Conservation (phyloP, 1,140 invertebrate species). For the Diabrotica undecimpunctata region DNA sequence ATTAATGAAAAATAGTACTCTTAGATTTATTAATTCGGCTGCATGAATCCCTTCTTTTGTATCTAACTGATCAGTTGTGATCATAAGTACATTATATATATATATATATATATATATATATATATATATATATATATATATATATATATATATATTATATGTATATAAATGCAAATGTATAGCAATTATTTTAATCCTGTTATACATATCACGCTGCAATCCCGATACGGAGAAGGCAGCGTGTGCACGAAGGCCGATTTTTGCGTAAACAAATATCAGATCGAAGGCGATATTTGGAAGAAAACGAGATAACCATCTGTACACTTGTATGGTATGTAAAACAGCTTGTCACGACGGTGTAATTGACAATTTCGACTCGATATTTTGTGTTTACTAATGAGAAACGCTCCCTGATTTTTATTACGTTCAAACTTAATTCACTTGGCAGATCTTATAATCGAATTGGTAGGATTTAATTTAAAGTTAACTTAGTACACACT, state of each 20-base stretch:
- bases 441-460: background rate
- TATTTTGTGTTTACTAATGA: background rate
- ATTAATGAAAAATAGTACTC: too few relatives aligned
- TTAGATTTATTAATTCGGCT: too few relatives aligned
- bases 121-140: too few relatives aligned
- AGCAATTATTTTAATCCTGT: background rate
- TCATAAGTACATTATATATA: too few relatives aligned
- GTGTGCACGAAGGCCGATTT: slow-evolving; percentile 33
- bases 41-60: too few relatives aligned
- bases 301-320: slow-evolving; percentile 28
- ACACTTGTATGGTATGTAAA: slow-evolving; percentile 26
- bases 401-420: background rate
- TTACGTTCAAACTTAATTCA: background rate
- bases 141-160: too few relatives aligned
- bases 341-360: slow-evolving; percentile 29
- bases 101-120: too few relatives aligned
- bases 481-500: too few relatives aligned
- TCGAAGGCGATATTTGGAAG: slow-evolving; percentile 28
- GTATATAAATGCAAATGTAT: too few relatives aligned
- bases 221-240: slow-evolving; percentile 28
- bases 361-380: slow-evolving; percentile 27
- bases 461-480: background rate
- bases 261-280: slow-evolving; percentile 25
- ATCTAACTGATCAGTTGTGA: too few relatives aligned
- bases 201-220: background rate